Evolutionary conservation across 2,888 invertebrate species (phyloP), one percentile per base, ranked within the genome.

Genomic region (Watsonalla binaria): DNA sequence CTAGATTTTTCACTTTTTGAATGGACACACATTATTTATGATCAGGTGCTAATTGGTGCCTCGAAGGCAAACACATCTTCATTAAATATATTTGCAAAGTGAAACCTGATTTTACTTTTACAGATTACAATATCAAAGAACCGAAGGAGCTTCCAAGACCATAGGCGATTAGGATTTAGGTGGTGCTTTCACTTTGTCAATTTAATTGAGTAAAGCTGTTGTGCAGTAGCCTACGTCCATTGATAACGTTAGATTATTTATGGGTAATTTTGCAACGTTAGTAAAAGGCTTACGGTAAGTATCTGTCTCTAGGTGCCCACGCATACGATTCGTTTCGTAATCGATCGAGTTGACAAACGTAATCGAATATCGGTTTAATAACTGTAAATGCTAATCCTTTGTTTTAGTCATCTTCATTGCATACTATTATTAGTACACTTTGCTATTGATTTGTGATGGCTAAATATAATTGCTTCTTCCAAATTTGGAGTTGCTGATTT

Each of bases 261-360:
- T 57, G 52, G 61, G 58, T 51, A 51, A 54, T 54, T 66, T 59
- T 55, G 59, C 57, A 64, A 56, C 54, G 15, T 47, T 14, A 46
- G 33, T 46, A 53, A 8, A 52, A 48, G 56, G 59, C 57, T 58
- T 55, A 46, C 56, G 55, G 61, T 63, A 62, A 60, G 65, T 59
- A 60, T 57, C 57, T 52, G 65, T 52, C 60, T n/a, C 51, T 42
- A 8, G 11, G 42, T 55, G 57, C 70, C 70, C 62, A 69, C 69
- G 65, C 69, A 34, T 57, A 47, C 34, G 37, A 37, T 15, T 6
- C 14, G 46, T 15, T 15, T 46, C 15, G 42, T 42, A 42, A 42
- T 42, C 11, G 11, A 42, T 42, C 6, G 42, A 42, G 42, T 42
- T 11, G 42, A 42, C 42, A 42, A 42, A 42, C 11, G 9, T 39